Evolutionary conservation across 2,888 invertebrate genomes (phyloP).

Genomic region (Meloe dianella): DNA sequence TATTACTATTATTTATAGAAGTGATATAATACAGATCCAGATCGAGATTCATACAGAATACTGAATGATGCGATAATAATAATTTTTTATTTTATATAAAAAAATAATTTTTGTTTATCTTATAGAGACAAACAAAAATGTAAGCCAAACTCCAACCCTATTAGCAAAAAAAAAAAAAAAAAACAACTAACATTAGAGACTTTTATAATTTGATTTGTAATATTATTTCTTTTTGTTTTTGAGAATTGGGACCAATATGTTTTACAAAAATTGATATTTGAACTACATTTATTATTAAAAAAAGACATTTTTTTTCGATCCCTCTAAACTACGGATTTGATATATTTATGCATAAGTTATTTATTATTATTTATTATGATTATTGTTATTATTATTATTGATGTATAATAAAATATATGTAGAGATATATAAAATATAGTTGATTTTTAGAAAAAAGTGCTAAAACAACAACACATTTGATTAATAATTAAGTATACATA

Average conservation of each 20-base stretch:
- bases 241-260: conserved; percentile 20
- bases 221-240: not conserved
- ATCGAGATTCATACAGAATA: not conserved
- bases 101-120: not conserved
- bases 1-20: too few relatives aligned
- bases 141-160: conserved; percentile 34
- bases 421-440: conserved; percentile 1
- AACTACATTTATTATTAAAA: not conserved
- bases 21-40: not conserved
- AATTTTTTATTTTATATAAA: not conserved
- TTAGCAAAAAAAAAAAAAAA: conserved; percentile 18
- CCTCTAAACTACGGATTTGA: too few relatives aligned
- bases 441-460: not conserved
- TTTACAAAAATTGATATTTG: not conserved
- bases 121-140: conserved; percentile 20
- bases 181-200: not conserved
- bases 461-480: too few relatives aligned
- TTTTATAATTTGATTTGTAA: not conserved
- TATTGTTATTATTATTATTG: not conserved
- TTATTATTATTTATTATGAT: too few relatives aligned
- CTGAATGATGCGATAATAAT: not conserved
- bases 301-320: not conserved
- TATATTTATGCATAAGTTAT: too few relatives aligned
- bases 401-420: conserved; percentile 4
- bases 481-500: too few relatives aligned